These are phyloP conservation scores for Microchirus variegatus DNA, from an alignment of 2,797 vertebrate species.

Conservation along the genomic window DNA sequence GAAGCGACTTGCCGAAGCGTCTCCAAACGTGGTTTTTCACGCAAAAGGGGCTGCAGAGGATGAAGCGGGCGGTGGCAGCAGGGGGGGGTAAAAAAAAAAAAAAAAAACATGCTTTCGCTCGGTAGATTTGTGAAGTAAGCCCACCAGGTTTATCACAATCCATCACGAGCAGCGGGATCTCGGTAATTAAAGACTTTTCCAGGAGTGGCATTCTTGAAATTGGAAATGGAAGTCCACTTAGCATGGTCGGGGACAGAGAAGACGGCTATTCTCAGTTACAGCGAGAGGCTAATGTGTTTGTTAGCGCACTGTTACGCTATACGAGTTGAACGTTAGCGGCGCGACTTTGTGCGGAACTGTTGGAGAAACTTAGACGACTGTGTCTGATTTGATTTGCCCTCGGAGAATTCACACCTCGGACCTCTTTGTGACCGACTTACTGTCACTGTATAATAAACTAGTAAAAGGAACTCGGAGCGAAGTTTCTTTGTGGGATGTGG, in stretches of 20 bases:
- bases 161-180: constrained; percentile 70
- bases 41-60: constrained; percentile 65
- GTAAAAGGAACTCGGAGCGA: constrained; percentile 31
- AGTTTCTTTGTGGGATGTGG: constrained; percentile 25
- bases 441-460: constrained; percentile 30
- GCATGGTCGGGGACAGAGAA: constrained; percentile 52
- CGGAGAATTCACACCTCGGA: constrained; percentile 14
- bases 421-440: constrained; percentile 25
- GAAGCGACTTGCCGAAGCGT: constrained; percentile 72
- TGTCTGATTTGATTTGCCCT: constrained; percentile 34
- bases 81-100: constrained; percentile 10
- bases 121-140: constrained; percentile 78
- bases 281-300: constrained; percentile 37
- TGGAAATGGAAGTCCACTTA: constrained; percentile 70
- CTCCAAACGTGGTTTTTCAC: constrained; percentile 80
- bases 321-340: constrained; percentile 21
- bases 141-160: constrained; percentile 80
- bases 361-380: constrained; percentile 28
- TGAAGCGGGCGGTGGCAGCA: constrained; percentile 42
- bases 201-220: constrained; percentile 72
- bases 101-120: constrained; percentile 70
- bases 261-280: constrained; percentile 43
- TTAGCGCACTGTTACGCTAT: constrained; percentile 15
- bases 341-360: constrained; percentile 43
- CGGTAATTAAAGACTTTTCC: constrained; percentile 79